Conservation (phyloP, 2,888 invertebrate species). For the Drosophila demipolita region DNA sequence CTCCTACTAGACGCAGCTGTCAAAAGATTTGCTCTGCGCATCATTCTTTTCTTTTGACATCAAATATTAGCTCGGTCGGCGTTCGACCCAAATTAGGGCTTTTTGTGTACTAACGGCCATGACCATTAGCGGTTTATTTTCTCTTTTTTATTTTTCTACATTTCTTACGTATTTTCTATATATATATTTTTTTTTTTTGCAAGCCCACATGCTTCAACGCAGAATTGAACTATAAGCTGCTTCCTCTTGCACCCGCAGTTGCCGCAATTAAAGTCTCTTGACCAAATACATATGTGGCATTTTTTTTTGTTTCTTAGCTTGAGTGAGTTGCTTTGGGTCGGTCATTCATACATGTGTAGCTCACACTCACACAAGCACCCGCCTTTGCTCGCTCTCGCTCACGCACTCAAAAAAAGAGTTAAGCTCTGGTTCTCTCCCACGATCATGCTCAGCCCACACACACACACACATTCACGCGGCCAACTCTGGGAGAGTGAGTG, state of each 20-base stretch:
- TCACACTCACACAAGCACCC: slow-evolving; percentile 23
- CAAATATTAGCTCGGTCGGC: slow-evolving; percentile 42
- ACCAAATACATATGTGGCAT: slow-evolving; percentile 74
- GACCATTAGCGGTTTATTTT: slow-evolving; percentile 74
- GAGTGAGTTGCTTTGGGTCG: slow-evolving; percentile 16
- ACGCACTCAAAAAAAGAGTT: slow-evolving; percentile 40
- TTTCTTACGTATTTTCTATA: slow-evolving; percentile 16
- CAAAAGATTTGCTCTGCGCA: slow-evolving; percentile 10
- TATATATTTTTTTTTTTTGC: slow-evolving; percentile 20
- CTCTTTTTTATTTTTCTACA: slow-evolving; percentile 13
- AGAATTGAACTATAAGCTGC: slow-evolving; percentile 51
- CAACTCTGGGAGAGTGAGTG: slow-evolving; percentile 11
- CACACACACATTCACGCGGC: not conserved
- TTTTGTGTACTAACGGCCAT: slow-evolving; percentile 72
- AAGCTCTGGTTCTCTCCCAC: slow-evolving; percentile 38
- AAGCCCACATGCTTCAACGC: slow-evolving; percentile 55
- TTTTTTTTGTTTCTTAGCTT: slow-evolving; percentile 38
- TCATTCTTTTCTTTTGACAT: slow-evolving; percentile 21
- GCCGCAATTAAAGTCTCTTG: slow-evolving; percentile 58
- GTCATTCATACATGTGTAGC: slow-evolving; percentile 44
- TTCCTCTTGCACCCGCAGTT: slow-evolving; percentile 58
- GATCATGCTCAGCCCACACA: slow-evolving; percentile 41
- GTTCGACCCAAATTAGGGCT: slow-evolving; percentile 69
- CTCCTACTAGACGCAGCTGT: not conserved
- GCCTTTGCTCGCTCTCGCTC: slow-evolving; percentile 37